phyloP scores from a whole-genome alignment of 2,888 invertebrate species.

The Lymantria monacha region DNA sequence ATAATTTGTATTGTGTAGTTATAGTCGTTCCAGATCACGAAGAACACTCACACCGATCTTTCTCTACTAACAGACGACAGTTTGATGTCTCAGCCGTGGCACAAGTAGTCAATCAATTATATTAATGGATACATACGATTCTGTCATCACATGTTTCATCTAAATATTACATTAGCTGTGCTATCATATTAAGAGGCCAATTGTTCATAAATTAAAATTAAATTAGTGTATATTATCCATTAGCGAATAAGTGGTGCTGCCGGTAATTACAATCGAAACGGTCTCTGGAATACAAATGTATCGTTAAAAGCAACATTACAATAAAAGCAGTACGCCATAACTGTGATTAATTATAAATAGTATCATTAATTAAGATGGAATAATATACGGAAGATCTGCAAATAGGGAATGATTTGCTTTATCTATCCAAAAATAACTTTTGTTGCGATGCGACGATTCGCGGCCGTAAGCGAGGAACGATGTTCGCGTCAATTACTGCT shows the following conservation, averaged over 20 bases:
- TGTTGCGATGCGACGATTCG: conserved; percentile 62
- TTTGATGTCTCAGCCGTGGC: conserved; percentile 43
- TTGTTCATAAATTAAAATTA: conserved; percentile 67
- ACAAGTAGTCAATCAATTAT: conserved; percentile 38
- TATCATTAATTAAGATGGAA: conserved; percentile 74
- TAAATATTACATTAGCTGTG: conserved; percentile 31
- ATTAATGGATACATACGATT: conserved; percentile 52
- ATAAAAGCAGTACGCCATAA: conserved; percentile 76
- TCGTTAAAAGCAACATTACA: conserved; percentile 76
- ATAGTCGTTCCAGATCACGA: conserved; percentile 52
- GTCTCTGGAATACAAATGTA: conserved; percentile 71
- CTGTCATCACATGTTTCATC: conserved; percentile 45
- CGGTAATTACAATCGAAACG: conserved; percentile 70
- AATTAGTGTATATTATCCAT: conserved; percentile 72
- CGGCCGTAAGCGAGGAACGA: conserved; percentile 78
- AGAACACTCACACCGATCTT: conserved; percentile 12
- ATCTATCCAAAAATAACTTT: conserved; percentile 77
- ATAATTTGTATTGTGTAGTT: conserved; percentile 81
- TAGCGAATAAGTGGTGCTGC: conserved; percentile 60
- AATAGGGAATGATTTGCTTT: conserved; percentile 67
- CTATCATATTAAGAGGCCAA: conserved; percentile 44
- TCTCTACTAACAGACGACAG: conserved; percentile 25
- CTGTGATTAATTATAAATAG: conserved; percentile 77
- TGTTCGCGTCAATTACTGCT: conserved; percentile 81
- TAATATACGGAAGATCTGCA: conserved; percentile 62